Evolutionary conservation across 2,888 invertebrate genomes (phyloP).

Genomic region (Julus scandinavius): DNA sequence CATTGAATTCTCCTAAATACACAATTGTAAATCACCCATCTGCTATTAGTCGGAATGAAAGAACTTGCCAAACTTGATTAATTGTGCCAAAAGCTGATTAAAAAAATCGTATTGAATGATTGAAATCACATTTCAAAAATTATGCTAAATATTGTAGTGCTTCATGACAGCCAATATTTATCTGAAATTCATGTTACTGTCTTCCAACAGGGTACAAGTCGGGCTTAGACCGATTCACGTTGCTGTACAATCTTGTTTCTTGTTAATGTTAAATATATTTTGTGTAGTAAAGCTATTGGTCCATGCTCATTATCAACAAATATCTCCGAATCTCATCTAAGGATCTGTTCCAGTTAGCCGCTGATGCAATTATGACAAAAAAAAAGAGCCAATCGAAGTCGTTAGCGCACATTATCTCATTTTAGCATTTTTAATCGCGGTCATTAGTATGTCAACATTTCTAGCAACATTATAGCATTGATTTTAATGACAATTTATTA

Average conservation of each 20-base stretch:
- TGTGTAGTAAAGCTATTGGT: neutral
- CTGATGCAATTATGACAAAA: conserved; percentile 1
- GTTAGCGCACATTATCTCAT: neutral
- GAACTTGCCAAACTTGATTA: too few species aligned
- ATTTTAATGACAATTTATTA: neutral
- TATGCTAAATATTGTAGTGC: too few species aligned
- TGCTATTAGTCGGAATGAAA: too few species aligned
- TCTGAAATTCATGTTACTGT: neutral
- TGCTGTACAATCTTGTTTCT: conserved; percentile 20
- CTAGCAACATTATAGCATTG: neutral
- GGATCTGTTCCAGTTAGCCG: neutral
- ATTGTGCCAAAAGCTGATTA: too few species aligned
- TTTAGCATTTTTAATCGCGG: neutral
- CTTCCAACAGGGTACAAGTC: neutral
- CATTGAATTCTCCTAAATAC: too few species aligned
- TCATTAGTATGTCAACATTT: neutral
- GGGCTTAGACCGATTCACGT: neutral
- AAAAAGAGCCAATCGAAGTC: neutral
- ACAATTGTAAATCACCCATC: too few species aligned
- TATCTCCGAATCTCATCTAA: neutral
- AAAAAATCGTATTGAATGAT: too few species aligned
- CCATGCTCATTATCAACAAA: neutral
- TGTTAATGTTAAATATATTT: neutral
- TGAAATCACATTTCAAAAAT: too few species aligned
- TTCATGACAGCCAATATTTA: too few species aligned